These are phyloP conservation scores for Tyrannus savana DNA, from an alignment of 2,113 vertebrate species.

Conservation along the genomic window DNA sequence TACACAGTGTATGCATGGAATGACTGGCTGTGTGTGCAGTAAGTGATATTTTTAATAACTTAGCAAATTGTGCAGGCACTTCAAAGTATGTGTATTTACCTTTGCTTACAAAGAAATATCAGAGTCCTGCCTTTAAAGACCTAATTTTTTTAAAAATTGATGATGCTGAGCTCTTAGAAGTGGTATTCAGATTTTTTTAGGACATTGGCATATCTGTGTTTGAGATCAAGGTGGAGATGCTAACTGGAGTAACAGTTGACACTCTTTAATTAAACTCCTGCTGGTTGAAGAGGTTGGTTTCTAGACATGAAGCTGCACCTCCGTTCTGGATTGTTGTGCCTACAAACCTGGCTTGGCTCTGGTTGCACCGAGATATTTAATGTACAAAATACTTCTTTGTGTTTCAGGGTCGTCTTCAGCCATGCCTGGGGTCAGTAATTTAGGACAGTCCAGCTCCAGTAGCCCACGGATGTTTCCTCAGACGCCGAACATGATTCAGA, in stretches of 20 bases:
- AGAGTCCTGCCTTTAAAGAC: not conserved
- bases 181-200: not conserved
- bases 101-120: not conserved
- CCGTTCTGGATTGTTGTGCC: not conserved
- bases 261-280: not conserved
- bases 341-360: not conserved
- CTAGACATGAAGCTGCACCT: not conserved
- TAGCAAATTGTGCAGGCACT: not conserved
- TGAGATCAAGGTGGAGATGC: not conserved
- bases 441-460: slow-evolving; percentile 81
- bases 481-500: slow-evolving; percentile 85
- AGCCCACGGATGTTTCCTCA: slow-evolving; percentile 90
- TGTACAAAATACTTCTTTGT: not conserved
- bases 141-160: not conserved
- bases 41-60: not conserved
- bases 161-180: not conserved
- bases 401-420: slow-evolving; percentile 83
- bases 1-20: not conserved
- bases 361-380: not conserved
- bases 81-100: not conserved
- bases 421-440: slow-evolving; percentile 81
- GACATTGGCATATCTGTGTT: not conserved
- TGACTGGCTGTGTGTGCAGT: not conserved
- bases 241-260: not conserved
- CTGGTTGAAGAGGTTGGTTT: not conserved